Conservation (phyloP, 2,113 vertebrate genomes). For the Sminthopsis crassicaudata region DNA sequence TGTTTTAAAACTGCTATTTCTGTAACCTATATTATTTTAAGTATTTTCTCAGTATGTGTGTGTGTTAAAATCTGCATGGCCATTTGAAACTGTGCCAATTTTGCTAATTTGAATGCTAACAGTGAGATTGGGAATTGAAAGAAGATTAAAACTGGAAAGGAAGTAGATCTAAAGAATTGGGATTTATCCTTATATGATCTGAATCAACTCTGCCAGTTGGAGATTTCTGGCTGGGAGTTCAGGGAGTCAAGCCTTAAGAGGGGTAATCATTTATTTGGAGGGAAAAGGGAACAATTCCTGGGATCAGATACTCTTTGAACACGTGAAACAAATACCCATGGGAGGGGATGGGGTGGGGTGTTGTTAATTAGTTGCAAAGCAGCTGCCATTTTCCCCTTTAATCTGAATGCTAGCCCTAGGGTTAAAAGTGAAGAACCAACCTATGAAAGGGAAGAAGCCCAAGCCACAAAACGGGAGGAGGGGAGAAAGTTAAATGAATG, state of each 20-base stretch:
- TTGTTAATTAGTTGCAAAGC: background rate
- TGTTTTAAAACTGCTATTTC: background rate
- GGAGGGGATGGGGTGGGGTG: background rate
- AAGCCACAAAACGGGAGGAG: background rate
- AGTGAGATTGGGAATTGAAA: background rate
- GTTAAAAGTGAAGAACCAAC: background rate
- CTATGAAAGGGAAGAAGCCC: background rate
- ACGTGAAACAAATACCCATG: background rate
- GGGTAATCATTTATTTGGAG: background rate
- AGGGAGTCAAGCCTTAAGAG: background rate
- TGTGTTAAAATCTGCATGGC: background rate
- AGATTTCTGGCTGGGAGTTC: background rate
- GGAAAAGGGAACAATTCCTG: background rate
- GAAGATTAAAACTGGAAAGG: background rate
- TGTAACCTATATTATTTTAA: background rate
- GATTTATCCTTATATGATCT: background rate
- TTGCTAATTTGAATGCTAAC: background rate
- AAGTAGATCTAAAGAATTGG: background rate
- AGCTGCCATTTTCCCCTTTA: background rate
- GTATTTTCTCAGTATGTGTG: background rate
- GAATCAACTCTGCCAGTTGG: background rate
- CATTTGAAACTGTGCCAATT: background rate
- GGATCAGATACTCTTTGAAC: background rate
- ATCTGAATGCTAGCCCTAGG: background rate
- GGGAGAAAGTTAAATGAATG: background rate